Evolutionary conservation across 2,888 invertebrate species (phyloP), one percentile per base, ranked within the genome.

Genomic region (Dione juno): DNA sequence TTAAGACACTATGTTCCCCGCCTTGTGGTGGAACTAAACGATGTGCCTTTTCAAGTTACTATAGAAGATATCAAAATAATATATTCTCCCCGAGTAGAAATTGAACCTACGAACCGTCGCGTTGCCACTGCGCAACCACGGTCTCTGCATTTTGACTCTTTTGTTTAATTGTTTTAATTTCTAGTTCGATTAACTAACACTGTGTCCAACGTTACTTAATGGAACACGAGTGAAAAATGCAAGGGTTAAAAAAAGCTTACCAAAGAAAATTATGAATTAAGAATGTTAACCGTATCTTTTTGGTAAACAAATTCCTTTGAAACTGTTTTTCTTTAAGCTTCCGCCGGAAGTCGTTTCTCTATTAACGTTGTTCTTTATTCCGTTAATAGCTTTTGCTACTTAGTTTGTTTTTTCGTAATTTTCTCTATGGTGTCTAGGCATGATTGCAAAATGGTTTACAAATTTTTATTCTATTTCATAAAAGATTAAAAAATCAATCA

Each of bases 281-380:
- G 41, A 67, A 67, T 61, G 59, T 67, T 67, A 67, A 67, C 50
- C 59, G 48, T 67, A 68, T 63, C 68, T 68, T 64, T 67, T 63
- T 64, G 63, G 69, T 64, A 64, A 64, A 64, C 54, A 84, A 83
- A 84, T 81, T 82, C 81, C 79, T 80, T 78, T 75, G 54, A 77
- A 80, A 78, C 76, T 69, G 73, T 77, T 78, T 69, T 68, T 67
- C 48, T 73, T 72, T 61, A 48, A 53, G 71, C 72, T 65, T 72
- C 72, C 72, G 54, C 67, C 52, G 67, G 61, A 58, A 54, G 73
- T 74, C 73, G 71, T 73, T 75, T 74, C 68, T 75, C 76, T 77
- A 80, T 78, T 78, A 80, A 77, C 67, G 69, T 67, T 67, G 69
- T 73, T 66, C 66, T 71, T 71, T 65, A 68, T 71, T 65, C 53